Conservation (phyloP, 2,888 invertebrate species). For the Andrena hattorfiana region DNA sequence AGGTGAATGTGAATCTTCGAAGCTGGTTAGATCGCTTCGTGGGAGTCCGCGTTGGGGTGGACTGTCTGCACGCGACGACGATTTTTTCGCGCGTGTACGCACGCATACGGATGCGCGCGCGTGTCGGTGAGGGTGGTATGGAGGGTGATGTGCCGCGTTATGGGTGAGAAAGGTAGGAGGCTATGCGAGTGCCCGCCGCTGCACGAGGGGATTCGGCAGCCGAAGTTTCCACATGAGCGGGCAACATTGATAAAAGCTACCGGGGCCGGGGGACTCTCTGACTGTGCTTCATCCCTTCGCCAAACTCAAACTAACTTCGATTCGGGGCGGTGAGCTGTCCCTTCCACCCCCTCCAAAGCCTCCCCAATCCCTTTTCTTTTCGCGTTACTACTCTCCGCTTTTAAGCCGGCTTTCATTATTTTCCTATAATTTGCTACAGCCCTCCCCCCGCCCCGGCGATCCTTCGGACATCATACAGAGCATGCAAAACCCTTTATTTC, state of each 20-base stretch:
- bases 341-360: background rate
- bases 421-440: constrained; percentile 83
- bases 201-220: constrained; percentile 81
- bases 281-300: constrained; percentile 82
- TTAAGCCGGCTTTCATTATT: constrained; percentile 84
- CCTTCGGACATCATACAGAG: constrained; percentile 25
- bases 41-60: constrained; percentile 66
- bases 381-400: constrained; percentile 68
- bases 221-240: constrained; percentile 84
- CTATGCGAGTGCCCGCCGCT: constrained; percentile 78
- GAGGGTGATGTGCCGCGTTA: constrained; percentile 71
- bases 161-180: constrained; percentile 84
- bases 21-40: constrained; percentile 79
- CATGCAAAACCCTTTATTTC: constrained; percentile 48
- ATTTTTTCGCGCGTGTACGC: constrained; percentile 61
- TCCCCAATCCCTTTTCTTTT: constrained; percentile 32
- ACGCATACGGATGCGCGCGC: constrained; percentile 61
- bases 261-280: constrained; percentile 48
- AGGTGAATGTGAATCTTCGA: constrained; percentile 83
- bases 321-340: constrained; percentile 60
- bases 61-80: constrained; percentile 32
- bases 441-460: constrained; percentile 61
- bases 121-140: constrained; percentile 56
- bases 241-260: constrained; percentile 84
- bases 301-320: constrained; percentile 81